phyloP scores from a whole-genome alignment of 2,888 invertebrate genomes.

The Euphydryas editha region DNA sequence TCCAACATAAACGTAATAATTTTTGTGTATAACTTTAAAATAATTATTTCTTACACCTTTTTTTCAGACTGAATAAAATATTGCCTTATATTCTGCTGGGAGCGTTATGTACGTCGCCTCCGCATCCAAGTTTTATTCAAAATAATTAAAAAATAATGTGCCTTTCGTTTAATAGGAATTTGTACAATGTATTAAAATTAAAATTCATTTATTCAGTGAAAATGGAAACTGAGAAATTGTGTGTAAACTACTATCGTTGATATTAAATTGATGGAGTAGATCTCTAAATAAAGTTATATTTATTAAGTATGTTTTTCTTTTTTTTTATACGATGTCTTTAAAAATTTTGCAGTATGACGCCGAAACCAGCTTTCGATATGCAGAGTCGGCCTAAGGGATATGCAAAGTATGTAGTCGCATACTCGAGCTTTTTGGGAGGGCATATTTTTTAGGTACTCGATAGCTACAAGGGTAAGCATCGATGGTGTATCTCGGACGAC shows the following conservation, averaged over 20 bases:
- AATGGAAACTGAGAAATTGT: slow-evolving; percentile 20
- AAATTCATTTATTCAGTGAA: slow-evolving; percentile 7
- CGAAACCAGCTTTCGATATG: no score
- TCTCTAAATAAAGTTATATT: slow-evolving; percentile 65
- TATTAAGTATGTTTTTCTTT: slow-evolving; percentile 37
- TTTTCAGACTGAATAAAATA: slow-evolving; percentile 61
- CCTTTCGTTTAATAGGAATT: background rate
- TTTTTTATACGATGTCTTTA: background rate
- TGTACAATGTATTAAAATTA: slow-evolving; percentile 5
- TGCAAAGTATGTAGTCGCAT: no score
- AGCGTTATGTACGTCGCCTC: background rate
- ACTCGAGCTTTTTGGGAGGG: no score
- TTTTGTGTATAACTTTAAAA: background rate
- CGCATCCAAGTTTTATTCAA: background rate
- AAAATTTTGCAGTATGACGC: no score
- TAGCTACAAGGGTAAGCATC: no score
- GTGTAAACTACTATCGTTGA: slow-evolving; percentile 18
- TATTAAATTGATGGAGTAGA: slow-evolving; percentile 59
- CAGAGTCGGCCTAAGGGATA: no score
- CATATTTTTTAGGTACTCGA: no score
- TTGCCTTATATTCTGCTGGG: background rate
- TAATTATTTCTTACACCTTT: slow-evolving; percentile 31
- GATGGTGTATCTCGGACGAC: no score
- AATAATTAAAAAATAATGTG: slow-evolving; percentile 13
- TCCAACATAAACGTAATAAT: background rate